Percentiles rank a stretch among this genome's conserved stretches.
Evolutionary conservation across 2,113 vertebrate species (phyloP).

Genomic region (Raphicerus campestris): DNA sequence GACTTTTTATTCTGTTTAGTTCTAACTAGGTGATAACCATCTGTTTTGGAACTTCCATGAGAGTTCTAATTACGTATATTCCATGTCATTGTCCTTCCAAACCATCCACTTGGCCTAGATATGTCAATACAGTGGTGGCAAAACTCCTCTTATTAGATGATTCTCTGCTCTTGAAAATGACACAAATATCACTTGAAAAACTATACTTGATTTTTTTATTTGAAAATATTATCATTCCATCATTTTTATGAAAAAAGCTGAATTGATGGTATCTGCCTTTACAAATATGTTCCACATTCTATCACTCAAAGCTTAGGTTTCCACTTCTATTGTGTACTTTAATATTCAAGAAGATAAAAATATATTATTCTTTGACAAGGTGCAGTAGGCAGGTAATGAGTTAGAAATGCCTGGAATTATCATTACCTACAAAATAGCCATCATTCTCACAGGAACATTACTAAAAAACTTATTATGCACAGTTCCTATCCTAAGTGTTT

Average conservation of each 20-base stretch:
- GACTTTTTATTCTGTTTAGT: background rate
- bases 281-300: background rate
- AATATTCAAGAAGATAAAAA: background rate
- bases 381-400: background rate
- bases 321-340: background rate
- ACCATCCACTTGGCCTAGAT: slow-evolving; percentile 9
- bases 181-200: background rate
- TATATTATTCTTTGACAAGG: background rate
- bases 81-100: background rate
- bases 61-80: slow-evolving; percentile 31
- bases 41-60: background rate
- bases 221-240: slow-evolving; percentile 20
- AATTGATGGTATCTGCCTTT: background rate
- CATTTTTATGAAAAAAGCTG: background rate
- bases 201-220: slow-evolving; percentile 16
- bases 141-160: slow-evolving; percentile 23
- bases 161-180: background rate
- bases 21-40: slow-evolving; percentile 15
- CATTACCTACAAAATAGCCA: background rate
- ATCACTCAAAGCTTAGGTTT: background rate
- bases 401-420: background rate
- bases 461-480: background rate
- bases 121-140: slow-evolving; percentile 31
- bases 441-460: background rate
- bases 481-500: background rate